These are phyloP conservation scores for Magallana ariakensis DNA, from an alignment of 1,140 invertebrate genomes.

Conservation along the genomic window DNA sequence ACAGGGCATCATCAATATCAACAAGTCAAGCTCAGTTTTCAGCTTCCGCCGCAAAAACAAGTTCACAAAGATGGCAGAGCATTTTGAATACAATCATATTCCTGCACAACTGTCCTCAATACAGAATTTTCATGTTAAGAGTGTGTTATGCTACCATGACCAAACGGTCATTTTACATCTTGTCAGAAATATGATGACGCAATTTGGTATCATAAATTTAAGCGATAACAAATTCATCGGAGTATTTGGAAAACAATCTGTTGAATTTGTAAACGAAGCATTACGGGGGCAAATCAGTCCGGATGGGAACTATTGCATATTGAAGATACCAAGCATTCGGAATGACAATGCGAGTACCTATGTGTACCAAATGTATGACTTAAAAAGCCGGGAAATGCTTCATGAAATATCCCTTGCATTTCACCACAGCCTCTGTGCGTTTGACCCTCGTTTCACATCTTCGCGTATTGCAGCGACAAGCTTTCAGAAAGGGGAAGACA, in stretches of 20 bases:
- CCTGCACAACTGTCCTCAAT: conserved; percentile 79
- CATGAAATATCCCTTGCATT: conserved; percentile 70
- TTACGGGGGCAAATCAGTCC: conserved; percentile 78
- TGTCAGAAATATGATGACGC: conserved; percentile 77
- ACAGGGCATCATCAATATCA: conserved; percentile 78
- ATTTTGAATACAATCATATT: conserved; percentile 80
- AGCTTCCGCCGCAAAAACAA: conserved; percentile 76
- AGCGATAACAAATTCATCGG: conserved; percentile 77
- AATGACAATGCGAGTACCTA: conserved; percentile 64
- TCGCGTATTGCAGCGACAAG: conserved; percentile 78
- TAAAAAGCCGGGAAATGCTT: conserved; percentile 71
- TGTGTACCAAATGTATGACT: conserved; percentile 75
- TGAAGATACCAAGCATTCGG: conserved; percentile 73
- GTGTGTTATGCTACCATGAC: conserved; percentile 77
- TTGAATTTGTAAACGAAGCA: conserved; percentile 77
- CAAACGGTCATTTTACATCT: conserved; percentile 77
- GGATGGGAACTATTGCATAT: conserved; percentile 75
- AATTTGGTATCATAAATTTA: conserved; percentile 78
- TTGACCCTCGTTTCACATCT: conserved; percentile 76
- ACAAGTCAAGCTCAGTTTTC: conserved; percentile 76
- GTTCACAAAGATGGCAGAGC: conserved; percentile 80
- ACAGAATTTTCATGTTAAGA: conserved; percentile 79
- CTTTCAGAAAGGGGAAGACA: conserved; percentile 73
- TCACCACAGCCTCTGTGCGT: conserved; percentile 75
- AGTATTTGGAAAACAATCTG: conserved; percentile 76